phyloP scores from a whole-genome alignment of 2,888 invertebrate species.

The Cyclophora punctaria region DNA sequence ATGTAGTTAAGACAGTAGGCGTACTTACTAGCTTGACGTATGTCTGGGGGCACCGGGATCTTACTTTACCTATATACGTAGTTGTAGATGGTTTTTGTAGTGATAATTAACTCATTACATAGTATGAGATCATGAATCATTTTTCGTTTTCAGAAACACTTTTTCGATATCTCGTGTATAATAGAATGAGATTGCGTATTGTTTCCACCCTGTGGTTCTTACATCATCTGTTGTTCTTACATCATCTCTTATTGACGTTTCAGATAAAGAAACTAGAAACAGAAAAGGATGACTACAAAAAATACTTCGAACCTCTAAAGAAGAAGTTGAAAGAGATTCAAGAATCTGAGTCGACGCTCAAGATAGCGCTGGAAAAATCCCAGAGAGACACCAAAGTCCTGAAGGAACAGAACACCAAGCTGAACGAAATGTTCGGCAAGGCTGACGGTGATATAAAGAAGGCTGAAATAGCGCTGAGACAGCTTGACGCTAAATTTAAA shows the following conservation, averaged over 20 bases:
- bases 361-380: conserved; percentile 69
- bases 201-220: too few relatives aligned
- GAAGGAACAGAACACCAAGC: conserved; percentile 54
- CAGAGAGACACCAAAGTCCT: conserved; percentile 72
- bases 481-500: conserved; percentile 58
- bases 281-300: conserved; percentile 69
- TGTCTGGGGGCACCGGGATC: too few relatives aligned
- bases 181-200: too few relatives aligned
- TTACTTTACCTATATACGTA: too few relatives aligned
- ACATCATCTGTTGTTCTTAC: too few relatives aligned
- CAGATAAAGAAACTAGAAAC: conserved; percentile 52
- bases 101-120: too few relatives aligned
- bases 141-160: too few relatives aligned
- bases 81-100: too few relatives aligned
- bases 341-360: conserved; percentile 73
- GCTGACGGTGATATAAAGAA: conserved; percentile 69
- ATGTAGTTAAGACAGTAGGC: too few relatives aligned
- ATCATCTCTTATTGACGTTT: not conserved
- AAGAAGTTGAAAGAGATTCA: conserved; percentile 74
- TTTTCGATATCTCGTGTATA: too few relatives aligned
- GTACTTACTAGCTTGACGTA: too few relatives aligned
- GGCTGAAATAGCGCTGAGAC: conserved; percentile 60
- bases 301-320: conserved; percentile 64
- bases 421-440: conserved; percentile 60
- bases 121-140: too few relatives aligned